A percentile compares a stretch with the other conserved stretches of the same genome.
phyloP scores from a whole-genome alignment of 2,888 invertebrate species.

The Anticlea derivata region DNA sequence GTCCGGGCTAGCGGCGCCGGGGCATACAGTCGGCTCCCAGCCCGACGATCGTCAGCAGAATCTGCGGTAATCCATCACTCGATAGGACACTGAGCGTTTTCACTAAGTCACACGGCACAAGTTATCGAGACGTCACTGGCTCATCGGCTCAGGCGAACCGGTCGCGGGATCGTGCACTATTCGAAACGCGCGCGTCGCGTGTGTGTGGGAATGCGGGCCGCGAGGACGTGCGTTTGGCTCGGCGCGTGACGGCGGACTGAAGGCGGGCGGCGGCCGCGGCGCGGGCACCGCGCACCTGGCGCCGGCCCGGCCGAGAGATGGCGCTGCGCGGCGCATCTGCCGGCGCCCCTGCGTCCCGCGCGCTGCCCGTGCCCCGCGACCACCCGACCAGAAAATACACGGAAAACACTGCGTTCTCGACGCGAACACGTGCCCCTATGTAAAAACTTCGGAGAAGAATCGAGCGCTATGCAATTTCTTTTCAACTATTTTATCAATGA shows the following conservation, averaged over 20 bases:
- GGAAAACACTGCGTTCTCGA: conserved; percentile 74
- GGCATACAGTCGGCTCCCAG: conserved; percentile 72
- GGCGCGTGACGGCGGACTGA: conserved; percentile 82
- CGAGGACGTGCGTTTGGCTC: conserved; percentile 65
- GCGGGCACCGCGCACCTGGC: conserved; percentile 76
- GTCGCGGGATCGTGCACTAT: conserved; percentile 78
- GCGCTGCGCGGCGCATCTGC: conserved; percentile 82
- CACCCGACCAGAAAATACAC: conserved; percentile 76
- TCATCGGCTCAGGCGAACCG: conserved; percentile 77
- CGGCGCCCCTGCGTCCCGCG: conserved; percentile 53
- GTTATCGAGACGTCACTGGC: conserved; percentile 75
- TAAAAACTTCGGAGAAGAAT: conserved; percentile 67
- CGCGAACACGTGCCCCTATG: conserved; percentile 76
- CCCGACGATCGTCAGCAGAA: conserved; percentile 72
- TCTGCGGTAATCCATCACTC: conserved; percentile 81
- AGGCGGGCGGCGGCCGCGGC: conserved; percentile 76
- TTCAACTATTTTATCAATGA: conserved; percentile 33
- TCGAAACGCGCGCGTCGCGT: conserved; percentile 80
- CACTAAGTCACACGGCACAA: conserved; percentile 82
- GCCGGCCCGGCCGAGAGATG: conserved; percentile 71
- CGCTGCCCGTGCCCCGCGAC: conserved; percentile 46
- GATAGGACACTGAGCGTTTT: conserved; percentile 78
- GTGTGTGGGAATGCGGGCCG: conserved; percentile 63
- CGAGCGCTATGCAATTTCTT: conserved; percentile 57
- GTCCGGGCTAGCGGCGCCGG: conserved; percentile 80